Evolutionary conservation across 2,888 invertebrate genomes (phyloP), one percentile per base, ranked within the genome.

Genomic region (Diarsia mendica): DNA sequence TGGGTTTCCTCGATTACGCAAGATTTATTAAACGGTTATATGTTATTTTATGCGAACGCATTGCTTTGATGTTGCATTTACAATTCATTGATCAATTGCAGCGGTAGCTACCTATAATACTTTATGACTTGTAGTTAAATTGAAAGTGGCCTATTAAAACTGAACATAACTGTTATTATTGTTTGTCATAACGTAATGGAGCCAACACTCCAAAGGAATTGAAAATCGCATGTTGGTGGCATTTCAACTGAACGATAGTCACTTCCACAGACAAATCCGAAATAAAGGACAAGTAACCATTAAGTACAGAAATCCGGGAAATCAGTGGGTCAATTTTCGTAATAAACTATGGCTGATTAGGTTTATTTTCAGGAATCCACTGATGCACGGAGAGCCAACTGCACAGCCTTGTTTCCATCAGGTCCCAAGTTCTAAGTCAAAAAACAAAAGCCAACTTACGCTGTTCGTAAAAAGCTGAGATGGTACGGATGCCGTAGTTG

Each of bases 401-500:
- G 18, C 15, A 18, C 28, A 28, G 58, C 58, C 9, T 23, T 6
- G 58, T 28, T 13, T 28, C 28, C 9, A n/a, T 5, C 11, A 11
- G 13, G 44, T 44, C 9, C 13, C n/a, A 64, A 67, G 28, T 48
- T 76, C 33, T 48, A 28, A 20, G 10, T 51, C 23, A 23, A 53
- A 28, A 23, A 15, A 10, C 3, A 20, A 65, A 46, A 44, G 6
- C 58, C 46, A 71, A 97, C 97, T 97, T 92, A 98, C 98, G 90
- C 93, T 97, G 97, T 92, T 98, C 98, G 92, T 98, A 99, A 93
- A 98, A 98, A 80, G 98, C 97, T 61, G 98, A 97, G 90, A 99
- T 98, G 53, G 98, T 98, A 85, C 97, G 97, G 90, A 99, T 98
- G 88, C 98, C 98, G 89, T 98, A 98, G 94, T 99, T 99, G 89